Evolutionary conservation across 2,113 vertebrate species (phyloP).

Genomic region (Centropus bengalensis): DNA sequence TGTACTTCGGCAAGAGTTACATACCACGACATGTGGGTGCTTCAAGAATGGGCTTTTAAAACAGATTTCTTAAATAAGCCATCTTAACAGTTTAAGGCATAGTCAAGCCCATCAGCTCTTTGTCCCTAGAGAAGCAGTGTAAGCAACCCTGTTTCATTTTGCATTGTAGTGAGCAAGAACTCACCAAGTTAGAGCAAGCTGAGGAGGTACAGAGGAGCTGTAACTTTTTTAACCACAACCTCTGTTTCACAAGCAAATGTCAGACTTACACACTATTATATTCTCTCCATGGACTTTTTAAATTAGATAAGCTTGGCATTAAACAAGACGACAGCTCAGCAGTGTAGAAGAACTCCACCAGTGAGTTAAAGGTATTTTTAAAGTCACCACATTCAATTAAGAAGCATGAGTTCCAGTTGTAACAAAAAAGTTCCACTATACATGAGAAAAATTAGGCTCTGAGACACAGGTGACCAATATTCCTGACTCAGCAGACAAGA

Average conservation of each 20-base stretch:
- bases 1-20: neutral
- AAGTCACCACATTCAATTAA: neutral
- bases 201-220: neutral
- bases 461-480: neutral
- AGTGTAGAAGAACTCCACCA: neutral
- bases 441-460: neutral
- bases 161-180: neutral
- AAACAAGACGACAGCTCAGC: neutral
- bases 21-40: neutral
- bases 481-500: neutral
- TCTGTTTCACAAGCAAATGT: constrained; percentile 39
- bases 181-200: neutral
- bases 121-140: neutral
- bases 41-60: neutral
- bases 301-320: neutral
- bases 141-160: neutral
- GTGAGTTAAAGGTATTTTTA: neutral
- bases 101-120: neutral
- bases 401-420: neutral
- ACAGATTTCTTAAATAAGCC: neutral
- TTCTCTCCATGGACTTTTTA: constrained; percentile 39
- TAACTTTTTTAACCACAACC: constrained; percentile 7
- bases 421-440: neutral
- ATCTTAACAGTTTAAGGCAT: neutral
- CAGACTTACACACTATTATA: constrained; percentile 38